Evolutionary conservation across 23 tunicate genomes (phyloP), one percentile per base, ranked within the genome.

Genomic region (Ciona savignyi): DNA sequence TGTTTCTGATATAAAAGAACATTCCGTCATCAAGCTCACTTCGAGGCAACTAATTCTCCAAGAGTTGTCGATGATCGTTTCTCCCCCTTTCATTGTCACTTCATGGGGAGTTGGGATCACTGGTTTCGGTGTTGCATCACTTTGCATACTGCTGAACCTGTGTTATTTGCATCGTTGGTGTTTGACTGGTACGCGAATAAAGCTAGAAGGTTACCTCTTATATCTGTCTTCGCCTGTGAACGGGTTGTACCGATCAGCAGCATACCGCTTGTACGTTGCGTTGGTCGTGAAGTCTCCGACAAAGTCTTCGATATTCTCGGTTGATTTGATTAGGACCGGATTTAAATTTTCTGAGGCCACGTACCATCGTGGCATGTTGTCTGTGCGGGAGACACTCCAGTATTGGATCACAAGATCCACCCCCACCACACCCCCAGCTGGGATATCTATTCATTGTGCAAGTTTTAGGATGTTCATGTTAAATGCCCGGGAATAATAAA

Each of bases 361-460:
- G 32, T 74, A 90, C 97, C 97, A 90, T 42, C 49, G 68, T 0
- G 97, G 90, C 74, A 78, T 60, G 23, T 77, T 24, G 71, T 79
- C 85, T 25, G 85, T 74, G 74, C 83, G 68, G 1, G 97, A 78
- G 62, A 83, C 97, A 29, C 74, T 83, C 97, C 97, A 90, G 51
- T 78, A 65, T 62, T 90, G 78, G 6, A 90, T 74, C 9, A 60
- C 64, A 15, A 88, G 66, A 60, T 82, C 60, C 22, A 81, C n/a
- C 9, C 11, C 15, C 15, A 42, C 9, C 56, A 15, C n/a, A n/a
- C n/a, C n/a, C n/a, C n/a, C n/a, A n/a, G n/a, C n/a, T n/a, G n/a
- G n/a, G n/a, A n/a, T n/a, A n/a, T n/a, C n/a, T n/a, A n/a, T n/a
- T n/a, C n/a, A n/a, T n/a, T n/a, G n/a, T n/a, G n/a, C n/a, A n/a